Evolutionary conservation across 2,113 vertebrate species (phyloP).

Genomic region (Apus apus): DNA sequence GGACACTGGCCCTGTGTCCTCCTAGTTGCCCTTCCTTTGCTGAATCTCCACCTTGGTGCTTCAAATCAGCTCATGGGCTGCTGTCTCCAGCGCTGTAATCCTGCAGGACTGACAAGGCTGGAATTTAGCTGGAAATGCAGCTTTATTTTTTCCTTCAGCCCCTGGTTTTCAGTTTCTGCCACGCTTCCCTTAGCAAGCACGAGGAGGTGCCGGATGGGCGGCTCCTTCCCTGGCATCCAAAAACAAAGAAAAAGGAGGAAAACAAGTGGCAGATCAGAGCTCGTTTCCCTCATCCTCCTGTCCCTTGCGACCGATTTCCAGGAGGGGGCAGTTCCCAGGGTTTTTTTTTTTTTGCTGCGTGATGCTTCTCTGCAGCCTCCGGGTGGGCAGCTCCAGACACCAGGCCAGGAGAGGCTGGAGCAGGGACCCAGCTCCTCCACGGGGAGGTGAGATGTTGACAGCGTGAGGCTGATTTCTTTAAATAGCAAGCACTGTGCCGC

Average conservation of each 20-base stretch:
- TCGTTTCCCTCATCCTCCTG: neutral
- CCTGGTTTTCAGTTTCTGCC: constrained; percentile 1
- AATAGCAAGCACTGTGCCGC: neutral
- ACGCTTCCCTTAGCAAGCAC: neutral
- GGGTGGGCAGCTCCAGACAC: neutral
- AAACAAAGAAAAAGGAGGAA: neutral
- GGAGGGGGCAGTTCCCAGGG: constrained; percentile 16
- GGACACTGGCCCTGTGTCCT: neutral
- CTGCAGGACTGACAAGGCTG: constrained; percentile 21
- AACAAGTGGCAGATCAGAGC: constrained; percentile 18
- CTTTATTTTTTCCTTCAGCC: neutral
- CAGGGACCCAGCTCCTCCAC: rapidly evolving
- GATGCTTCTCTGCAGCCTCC: neutral
- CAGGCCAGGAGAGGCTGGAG: rapidly evolving
- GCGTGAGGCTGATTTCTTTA: neutral
- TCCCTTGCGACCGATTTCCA: neutral
- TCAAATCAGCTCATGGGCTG: neutral
- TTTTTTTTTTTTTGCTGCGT: neutral
- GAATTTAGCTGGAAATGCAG: constrained; percentile 50
- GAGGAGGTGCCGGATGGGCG: neutral
- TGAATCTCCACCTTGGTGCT: neutral
- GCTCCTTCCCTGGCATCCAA: constrained; percentile 24
- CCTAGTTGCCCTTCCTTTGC: neutral
- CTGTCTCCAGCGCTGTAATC: neutral
- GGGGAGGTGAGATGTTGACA: neutral